These are phyloP conservation scores for Rotaria sp. DNA, from an alignment of 2,888 invertebrate species.

Conservation along the genomic window DNA sequence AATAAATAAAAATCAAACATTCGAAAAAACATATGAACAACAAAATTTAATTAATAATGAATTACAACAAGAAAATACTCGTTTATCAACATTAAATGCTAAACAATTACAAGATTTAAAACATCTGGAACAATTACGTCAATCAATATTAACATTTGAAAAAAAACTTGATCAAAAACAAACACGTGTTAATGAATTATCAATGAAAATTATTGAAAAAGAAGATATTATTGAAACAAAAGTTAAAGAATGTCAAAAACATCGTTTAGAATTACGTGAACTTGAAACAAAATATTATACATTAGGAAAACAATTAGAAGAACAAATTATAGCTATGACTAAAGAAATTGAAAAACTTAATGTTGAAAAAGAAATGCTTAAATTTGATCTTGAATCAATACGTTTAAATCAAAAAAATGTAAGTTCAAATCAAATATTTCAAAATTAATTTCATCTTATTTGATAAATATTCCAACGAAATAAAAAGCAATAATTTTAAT, in stretches of 20 bases:
- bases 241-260: conserved; percentile 37
- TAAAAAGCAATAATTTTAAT: too few species aligned
- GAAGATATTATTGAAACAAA: conserved; percentile 36
- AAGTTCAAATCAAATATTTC: not conserved
- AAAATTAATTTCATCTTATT: too few species aligned
- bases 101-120: conserved; percentile 31
- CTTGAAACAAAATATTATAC: conserved; percentile 32
- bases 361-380: conserved; percentile 36
- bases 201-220: conserved; percentile 17
- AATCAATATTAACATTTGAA: conserved; percentile 34
- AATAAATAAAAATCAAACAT: not conserved
- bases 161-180: conserved; percentile 34
- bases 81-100: conserved; percentile 28
- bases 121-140: conserved; percentile 27
- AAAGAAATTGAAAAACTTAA: conserved; percentile 33
- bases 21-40: not conserved
- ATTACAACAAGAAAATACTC: not conserved
- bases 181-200: conserved; percentile 30
- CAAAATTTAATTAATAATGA: not conserved
- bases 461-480: too few species aligned
- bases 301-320: conserved; percentile 28
- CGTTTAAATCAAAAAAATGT: not conserved
- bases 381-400: conserved; percentile 19
- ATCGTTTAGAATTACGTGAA: conserved; percentile 32
- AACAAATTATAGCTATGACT: conserved; percentile 16